phyloP scores from a whole-genome alignment of 2,888 invertebrate species.

The Plusia festucae region DNA sequence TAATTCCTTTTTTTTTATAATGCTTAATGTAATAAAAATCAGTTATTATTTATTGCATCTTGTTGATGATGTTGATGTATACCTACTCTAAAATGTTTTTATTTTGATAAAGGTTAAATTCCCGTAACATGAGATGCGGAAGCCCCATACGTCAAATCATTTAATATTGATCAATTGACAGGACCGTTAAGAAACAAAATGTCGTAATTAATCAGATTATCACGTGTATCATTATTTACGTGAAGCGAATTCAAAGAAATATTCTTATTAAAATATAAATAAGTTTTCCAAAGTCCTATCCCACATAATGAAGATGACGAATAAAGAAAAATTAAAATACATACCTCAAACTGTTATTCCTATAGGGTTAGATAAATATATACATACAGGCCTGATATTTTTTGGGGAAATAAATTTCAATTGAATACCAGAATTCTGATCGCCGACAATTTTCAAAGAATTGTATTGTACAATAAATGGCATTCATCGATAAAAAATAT shows the following conservation, averaged over 20 bases:
- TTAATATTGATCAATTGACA: conserved; percentile 72
- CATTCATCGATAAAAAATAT: conserved; percentile 13
- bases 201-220: conserved; percentile 54
- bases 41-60: not conserved
- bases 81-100: no score
- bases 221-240: not conserved
- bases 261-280: not conserved
- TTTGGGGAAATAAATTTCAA: no score
- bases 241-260: not conserved
- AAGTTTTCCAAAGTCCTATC: not conserved
- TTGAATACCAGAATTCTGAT: no score
- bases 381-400: no score
- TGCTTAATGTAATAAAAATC: no score
- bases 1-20: no score
- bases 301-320: no score
- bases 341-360: no score
- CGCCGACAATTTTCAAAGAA: no score
- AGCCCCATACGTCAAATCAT: conserved; percentile 43
- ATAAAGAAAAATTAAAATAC: no score
- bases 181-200: conserved; percentile 64
- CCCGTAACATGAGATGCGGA: conserved; percentile 17
- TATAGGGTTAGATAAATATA: no score
- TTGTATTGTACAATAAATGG: no score
- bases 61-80: not conserved
- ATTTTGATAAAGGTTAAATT: conserved; percentile 27